A percentile compares a stretch with the other conserved stretches of the same genome.
Conservation (phyloP, 2,113 vertebrate species). For the Tyto alba region DNA sequence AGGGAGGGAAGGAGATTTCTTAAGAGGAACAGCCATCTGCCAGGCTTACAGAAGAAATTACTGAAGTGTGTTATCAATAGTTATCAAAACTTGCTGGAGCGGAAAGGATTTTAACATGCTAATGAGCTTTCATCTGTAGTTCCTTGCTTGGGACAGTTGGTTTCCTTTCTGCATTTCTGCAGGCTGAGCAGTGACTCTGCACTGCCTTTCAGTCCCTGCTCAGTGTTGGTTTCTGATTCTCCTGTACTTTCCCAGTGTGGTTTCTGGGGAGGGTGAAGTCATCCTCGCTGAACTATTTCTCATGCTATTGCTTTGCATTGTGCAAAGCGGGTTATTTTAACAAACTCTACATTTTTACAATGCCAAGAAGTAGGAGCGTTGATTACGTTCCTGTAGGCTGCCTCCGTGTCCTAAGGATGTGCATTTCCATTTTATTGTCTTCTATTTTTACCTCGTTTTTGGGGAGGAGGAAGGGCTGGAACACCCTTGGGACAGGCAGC, state of each 20-base stretch:
- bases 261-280: background rate
- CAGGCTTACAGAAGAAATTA: background rate
- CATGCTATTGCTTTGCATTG: background rate
- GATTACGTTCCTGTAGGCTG: background rate
- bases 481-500: background rate
- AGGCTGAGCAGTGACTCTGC: background rate
- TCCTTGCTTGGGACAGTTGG: background rate
- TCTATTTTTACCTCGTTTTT: constrained; percentile 24
- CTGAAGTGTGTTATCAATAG: background rate
- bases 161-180: background rate
- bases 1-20: background rate
- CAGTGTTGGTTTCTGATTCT: background rate
- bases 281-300: background rate
- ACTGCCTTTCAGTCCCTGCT: background rate
- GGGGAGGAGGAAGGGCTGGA: constrained; percentile 33
- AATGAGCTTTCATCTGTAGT: background rate
- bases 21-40: background rate
- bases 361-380: background rate
- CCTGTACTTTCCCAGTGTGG: background rate
- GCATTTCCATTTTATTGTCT: constrained; percentile 25
- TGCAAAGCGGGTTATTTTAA: background rate
- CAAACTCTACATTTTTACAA: background rate
- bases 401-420: background rate
- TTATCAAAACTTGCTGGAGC: constrained; percentile 6
- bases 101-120: constrained; percentile 3